These are phyloP conservation scores for Rhinella marina DNA, from an alignment of 2,797 vertebrate species.

Conservation along the genomic window DNA sequence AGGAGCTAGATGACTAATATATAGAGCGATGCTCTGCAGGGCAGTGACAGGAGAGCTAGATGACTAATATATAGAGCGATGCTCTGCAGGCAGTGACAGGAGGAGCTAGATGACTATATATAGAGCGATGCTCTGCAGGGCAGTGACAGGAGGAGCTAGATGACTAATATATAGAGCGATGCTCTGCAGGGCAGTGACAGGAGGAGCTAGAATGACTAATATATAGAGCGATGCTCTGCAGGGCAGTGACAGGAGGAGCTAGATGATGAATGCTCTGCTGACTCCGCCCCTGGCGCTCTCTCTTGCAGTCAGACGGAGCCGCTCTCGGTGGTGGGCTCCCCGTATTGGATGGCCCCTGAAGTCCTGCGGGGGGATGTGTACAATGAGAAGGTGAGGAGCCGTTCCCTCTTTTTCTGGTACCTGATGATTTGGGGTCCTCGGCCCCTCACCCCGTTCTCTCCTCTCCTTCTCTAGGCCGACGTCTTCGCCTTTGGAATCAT, in stretches of 20 bases:
- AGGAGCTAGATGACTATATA: not conserved
- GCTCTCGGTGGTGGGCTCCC: slow-evolving; percentile 90
- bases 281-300: not conserved
- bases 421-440: not conserved
- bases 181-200: not conserved
- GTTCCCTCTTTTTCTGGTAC: not conserved
- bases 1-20: too few species aligned
- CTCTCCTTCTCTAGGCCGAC: slow-evolving; percentile 79
- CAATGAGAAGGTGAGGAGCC: slow-evolving; percentile 86
- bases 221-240: not conserved
- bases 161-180: not conserved
- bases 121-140: not conserved
- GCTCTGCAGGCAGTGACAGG: not conserved
- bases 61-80: not conserved
- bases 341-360: slow-evolving; percentile 97
- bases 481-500: slow-evolving; percentile 95
- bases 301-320: slow-evolving; percentile 80
- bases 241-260: not conserved
- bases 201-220: not conserved
- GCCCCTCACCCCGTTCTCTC: not conserved
- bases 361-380: slow-evolving; percentile 91
- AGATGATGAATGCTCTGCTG: not conserved
- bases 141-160: not conserved
- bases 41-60: too few species aligned
- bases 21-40: too few species aligned